phyloP scores from a whole-genome alignment of 2,113 vertebrate species.

The Bungarus multicinctus region DNA sequence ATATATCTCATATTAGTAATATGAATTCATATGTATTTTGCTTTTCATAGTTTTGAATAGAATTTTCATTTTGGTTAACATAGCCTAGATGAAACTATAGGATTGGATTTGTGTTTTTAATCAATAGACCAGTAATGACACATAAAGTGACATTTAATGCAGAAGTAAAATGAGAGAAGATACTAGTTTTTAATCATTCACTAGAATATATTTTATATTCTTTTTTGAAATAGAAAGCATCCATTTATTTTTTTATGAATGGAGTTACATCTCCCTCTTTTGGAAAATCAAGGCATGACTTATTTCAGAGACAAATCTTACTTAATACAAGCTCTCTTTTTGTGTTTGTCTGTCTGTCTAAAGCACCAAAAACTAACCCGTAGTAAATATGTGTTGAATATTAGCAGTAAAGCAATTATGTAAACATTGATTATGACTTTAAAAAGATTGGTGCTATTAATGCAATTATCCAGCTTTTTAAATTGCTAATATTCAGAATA shows the following conservation, averaged over 20 bases:
- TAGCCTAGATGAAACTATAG: background rate
- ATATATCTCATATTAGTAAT: background rate
- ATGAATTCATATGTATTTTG: background rate
- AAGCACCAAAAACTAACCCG: background rate
- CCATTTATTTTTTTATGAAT: constrained; percentile 36
- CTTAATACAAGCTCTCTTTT: background rate
- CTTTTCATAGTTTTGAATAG: background rate
- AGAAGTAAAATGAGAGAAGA: constrained; percentile 21
- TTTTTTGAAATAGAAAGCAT: constrained; percentile 20
- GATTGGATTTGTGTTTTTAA: background rate
- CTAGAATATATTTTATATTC: constrained; percentile 18
- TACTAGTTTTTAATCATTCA: constrained; percentile 33
- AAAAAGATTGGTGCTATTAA: background rate
- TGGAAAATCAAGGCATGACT: constrained; percentile 60
- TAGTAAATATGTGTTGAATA: background rate
- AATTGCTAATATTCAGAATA: background rate
- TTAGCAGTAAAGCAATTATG: background rate
- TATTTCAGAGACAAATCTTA: constrained; percentile 35
- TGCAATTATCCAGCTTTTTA: background rate
- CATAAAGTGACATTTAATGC: constrained; percentile 21
- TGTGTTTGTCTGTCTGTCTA: background rate
- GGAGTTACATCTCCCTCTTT: constrained; percentile 72
- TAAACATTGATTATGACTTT: background rate
- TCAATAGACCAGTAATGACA: constrained; percentile 3
- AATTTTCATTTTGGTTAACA: background rate